Evolutionary conservation across 2,113 vertebrate species (phyloP).

Genomic region (Larimichthys polyactis): DNA sequence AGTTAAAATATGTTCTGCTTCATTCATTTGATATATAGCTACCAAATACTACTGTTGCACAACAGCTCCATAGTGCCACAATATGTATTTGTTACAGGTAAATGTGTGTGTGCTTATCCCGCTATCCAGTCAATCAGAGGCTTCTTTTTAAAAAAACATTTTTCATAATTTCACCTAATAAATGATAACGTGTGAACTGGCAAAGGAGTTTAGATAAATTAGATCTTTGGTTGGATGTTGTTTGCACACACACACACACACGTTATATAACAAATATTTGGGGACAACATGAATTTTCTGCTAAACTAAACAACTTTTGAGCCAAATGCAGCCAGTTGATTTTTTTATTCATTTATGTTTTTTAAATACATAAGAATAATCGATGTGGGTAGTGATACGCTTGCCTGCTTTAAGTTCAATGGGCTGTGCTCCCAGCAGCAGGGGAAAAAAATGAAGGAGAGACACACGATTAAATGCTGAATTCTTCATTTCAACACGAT

Average conservation of each 20-base stretch:
- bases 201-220: not conserved
- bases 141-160: not conserved
- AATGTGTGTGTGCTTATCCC: not conserved
- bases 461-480: slow-evolving; percentile 39
- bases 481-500: slow-evolving; percentile 43
- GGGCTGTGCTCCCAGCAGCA: slow-evolving; percentile 44
- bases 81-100: not conserved
- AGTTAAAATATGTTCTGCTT: not conserved
- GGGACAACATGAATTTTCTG: slow-evolving; percentile 49
- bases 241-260: not conserved
- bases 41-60: not conserved
- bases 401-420: slow-evolving; percentile 44
- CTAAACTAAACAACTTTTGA: slow-evolving; percentile 58
- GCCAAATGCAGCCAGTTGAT: slow-evolving; percentile 31
- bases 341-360: not conserved
- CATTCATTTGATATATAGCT: not conserved
- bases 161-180: not conserved
- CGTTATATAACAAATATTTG: slow-evolving; percentile 45
- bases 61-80: not conserved
- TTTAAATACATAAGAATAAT: slow-evolving; percentile 37
- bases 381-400: slow-evolving; percentile 45
- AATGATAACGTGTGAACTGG: not conserved
- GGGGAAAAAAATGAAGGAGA: not conserved
- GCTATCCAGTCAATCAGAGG: not conserved
- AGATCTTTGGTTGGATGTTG: not conserved